Evolutionary conservation across 2,888 invertebrate genomes (phyloP).

Genomic region (Euphydryas editha): DNA sequence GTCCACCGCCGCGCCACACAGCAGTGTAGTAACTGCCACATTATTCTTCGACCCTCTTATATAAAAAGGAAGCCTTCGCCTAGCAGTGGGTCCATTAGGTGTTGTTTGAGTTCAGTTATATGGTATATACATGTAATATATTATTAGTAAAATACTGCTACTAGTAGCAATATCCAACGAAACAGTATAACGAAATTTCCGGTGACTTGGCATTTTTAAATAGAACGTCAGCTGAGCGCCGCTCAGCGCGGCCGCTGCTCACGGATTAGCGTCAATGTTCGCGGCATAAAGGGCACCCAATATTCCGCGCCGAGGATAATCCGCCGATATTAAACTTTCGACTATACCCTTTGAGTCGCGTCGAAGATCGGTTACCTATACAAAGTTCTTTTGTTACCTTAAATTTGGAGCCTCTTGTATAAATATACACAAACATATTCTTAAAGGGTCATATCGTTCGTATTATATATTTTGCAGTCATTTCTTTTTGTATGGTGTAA

Average conservation of each 20-base stretch:
- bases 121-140: too few species aligned
- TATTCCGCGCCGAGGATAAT: constrained; percentile 41
- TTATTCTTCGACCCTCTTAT: too few species aligned
- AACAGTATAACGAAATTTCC: constrained; percentile 8
- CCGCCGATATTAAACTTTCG: constrained; percentile 49
- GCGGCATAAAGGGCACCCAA: constrained; percentile 16
- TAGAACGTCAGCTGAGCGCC: not conserved
- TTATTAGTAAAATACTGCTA: not conserved
- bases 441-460: not conserved
- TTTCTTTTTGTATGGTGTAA: too few species aligned
- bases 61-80: too few species aligned
- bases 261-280: not conserved
- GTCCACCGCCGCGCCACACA: too few species aligned
- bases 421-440: not conserved
- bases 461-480: too few species aligned
- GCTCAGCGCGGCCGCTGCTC: too few species aligned
- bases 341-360: constrained; percentile 23
- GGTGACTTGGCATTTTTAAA: not conserved
- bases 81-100: too few species aligned
- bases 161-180: not conserved
- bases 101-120: too few species aligned
- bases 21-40: too few species aligned
- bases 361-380: not conserved
- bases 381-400: not conserved
- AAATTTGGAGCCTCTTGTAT: not conserved